These are phyloP conservation scores for Bos javanicus DNA, from an alignment of 2,113 vertebrate genomes.

Conservation along the genomic window DNA sequence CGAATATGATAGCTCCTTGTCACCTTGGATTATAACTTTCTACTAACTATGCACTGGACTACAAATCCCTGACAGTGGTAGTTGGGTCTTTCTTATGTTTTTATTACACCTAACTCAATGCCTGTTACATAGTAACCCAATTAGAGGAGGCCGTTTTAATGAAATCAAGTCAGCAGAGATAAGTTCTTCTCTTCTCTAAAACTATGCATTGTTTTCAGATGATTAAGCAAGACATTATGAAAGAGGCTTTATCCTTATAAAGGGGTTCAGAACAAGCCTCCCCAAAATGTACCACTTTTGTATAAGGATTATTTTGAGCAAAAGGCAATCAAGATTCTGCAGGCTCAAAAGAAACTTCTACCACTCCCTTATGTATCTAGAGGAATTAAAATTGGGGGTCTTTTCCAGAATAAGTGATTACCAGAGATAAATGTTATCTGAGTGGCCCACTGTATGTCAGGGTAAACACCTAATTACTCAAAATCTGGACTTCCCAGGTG, in stretches of 20 bases:
- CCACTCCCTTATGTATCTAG: background rate
- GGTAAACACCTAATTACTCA: background rate
- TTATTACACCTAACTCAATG: background rate
- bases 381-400: background rate
- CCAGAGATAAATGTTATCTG: background rate
- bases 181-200: background rate
- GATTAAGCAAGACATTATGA: conserved; percentile 13
- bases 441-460: background rate
- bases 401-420: background rate
- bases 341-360: background rate
- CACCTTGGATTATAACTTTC: background rate
- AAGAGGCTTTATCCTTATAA: background rate
- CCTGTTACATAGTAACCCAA: background rate
- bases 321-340: background rate
- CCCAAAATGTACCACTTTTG: background rate
- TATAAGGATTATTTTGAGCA: background rate
- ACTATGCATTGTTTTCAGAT: background rate
- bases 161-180: background rate
- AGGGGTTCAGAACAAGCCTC: background rate
- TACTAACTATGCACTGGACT: background rate
- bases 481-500: background rate
- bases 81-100: background rate
- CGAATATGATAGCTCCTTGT: background rate
- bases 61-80: background rate
- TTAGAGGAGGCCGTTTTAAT: background rate